Evolutionary conservation across 2,113 vertebrate genomes (phyloP).

Genomic region (Ahaetulla prasina): DNA sequence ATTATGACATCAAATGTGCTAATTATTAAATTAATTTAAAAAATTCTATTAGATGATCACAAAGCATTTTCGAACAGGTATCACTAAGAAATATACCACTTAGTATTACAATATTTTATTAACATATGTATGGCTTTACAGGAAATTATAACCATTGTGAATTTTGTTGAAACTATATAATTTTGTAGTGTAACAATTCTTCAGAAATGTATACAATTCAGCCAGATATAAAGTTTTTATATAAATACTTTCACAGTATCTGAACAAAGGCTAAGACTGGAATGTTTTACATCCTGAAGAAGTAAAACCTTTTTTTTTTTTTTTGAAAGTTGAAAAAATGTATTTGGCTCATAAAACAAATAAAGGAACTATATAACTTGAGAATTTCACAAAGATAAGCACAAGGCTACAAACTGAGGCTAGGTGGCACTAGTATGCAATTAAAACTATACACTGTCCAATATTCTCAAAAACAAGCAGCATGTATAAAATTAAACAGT

Average conservation of each 20-base stretch:
- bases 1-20: background rate
- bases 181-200: conserved; percentile 1
- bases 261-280: conserved; percentile 28
- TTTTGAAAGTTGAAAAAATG: conserved; percentile 20
- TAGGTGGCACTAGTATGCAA: conserved; percentile 75
- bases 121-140: background rate
- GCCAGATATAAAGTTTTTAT: conserved; percentile 48
- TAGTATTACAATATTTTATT: background rate
- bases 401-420: conserved; percentile 49
- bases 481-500: conserved; percentile 32
- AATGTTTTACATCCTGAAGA: conserved; percentile 7
- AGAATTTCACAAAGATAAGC: background rate
- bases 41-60: background rate
- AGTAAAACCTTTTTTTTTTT: conserved; percentile 46
- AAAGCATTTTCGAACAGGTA: background rate
- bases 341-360: background rate
- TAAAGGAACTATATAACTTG: background rate
- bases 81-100: fast-evolving
- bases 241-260: conserved; percentile 33
- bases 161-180: background rate
- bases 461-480: conserved; percentile 28
- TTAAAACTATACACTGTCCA: conserved; percentile 47
- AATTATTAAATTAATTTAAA: background rate
- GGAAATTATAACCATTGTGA: background rate
- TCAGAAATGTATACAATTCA: conserved; percentile 27